Conservation (phyloP, 2,888 invertebrate genomes). For the Troides helena region DNA sequence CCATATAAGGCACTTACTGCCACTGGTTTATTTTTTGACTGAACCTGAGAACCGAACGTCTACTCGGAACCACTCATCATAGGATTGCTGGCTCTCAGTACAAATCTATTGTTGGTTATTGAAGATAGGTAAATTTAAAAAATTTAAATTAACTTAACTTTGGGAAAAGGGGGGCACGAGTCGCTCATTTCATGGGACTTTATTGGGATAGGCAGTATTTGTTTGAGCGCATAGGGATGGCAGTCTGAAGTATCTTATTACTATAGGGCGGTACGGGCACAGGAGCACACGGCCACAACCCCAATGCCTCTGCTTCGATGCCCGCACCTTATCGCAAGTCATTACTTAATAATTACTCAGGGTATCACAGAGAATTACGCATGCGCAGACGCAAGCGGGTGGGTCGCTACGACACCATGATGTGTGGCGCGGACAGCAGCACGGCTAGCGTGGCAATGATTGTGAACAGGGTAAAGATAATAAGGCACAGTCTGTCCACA, state of each 20-base stretch:
- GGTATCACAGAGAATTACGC: constrained; percentile 84
- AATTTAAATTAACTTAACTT: constrained; percentile 42
- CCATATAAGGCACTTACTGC: constrained; percentile 54
- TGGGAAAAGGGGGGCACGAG: constrained; percentile 52
- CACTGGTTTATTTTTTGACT: constrained; percentile 42
- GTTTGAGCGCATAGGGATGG: constrained; percentile 68
- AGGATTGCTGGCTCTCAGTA: constrained; percentile 43
- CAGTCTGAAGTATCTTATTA: constrained; percentile 74
- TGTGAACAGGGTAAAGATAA: constrained; percentile 99
- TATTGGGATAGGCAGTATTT: constrained; percentile 66
- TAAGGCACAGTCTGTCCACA: constrained; percentile 99
- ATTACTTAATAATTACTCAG: constrained; percentile 85
- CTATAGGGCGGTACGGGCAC: constrained; percentile 72
- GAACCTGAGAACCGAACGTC: constrained; percentile 44
- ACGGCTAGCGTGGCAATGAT: constrained; percentile 98
- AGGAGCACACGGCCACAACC: constrained; percentile 72
- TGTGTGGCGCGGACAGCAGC: constrained; percentile 97
- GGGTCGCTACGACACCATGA: constrained; percentile 92
- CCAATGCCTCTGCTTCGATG: constrained; percentile 67
- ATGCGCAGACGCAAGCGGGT: constrained; percentile 77
- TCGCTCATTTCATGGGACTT: constrained; percentile 54
- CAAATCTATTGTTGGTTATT: constrained; percentile 22
- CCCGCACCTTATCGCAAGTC: constrained; percentile 76
- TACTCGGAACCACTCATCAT: constrained; percentile 47
- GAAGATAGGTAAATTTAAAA: constrained; percentile 33